Base-by-base conservation (phyloP, 1,140 invertebrate species). In the Pogonomyrmex barbatus region DNA sequence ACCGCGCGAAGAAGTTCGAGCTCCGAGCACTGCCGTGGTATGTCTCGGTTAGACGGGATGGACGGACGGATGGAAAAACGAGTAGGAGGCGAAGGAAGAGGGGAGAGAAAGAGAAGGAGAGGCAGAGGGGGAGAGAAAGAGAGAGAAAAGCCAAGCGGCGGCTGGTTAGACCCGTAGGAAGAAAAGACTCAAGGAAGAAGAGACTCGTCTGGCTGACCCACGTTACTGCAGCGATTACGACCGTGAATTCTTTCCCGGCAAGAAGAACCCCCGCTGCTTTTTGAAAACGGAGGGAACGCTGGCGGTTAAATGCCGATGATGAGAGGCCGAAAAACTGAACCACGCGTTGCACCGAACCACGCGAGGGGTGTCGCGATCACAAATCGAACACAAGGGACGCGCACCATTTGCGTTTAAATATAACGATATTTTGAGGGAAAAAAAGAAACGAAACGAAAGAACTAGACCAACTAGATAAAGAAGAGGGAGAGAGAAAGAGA, bases 141-240 rank as follows among this genome's bases (percentile, higher is more conserved):
- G 52, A 67, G 33, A 42, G 24, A 36, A 9, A n/a, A 1, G 10
- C 36, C 17, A 24, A 45, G 52, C 17, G 63, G 33, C 12, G 52
- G 33, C 67, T 73, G 68, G 56, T 85, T 67, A 54, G 47, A 58
- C 85, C 68, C 63, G 75, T 63, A 87, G 89, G 85, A 82, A 84
- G 78, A 71, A 82, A 81, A 82, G 71, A 56, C 47, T 33, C 24
- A 24, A 24, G 68, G 60, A 42, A 58, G 62, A 82, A n/a, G 47
- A 82, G 58, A 76, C 58, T 65, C 52, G 71, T 45, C 71, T 78
- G 87, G 62, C 76, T 89, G 88, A 89, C 76, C 88, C 76, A 77
- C 47, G 62, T 79, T 68, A 42, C 50, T 36, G 33, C 58, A 17
- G 9, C 56, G 39, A 39, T 42, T 50, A 33, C 14, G 68, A 33